Evolutionary conservation across 2,797 vertebrate genomes (phyloP).

Genomic region (Crypturellus tataupa): DNA sequence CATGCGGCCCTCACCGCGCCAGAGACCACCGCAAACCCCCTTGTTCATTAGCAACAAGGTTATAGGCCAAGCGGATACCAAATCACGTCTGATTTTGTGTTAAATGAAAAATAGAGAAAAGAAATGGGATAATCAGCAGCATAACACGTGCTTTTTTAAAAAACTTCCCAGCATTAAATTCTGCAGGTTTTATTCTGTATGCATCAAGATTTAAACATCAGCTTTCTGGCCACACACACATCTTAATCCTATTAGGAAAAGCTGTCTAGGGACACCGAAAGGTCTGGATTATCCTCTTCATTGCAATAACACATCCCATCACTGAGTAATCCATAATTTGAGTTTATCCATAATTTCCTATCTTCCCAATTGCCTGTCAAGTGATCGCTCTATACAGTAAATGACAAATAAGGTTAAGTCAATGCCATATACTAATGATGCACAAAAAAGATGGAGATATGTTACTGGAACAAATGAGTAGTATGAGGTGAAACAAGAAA

Average conservation of each 20-base stretch:
- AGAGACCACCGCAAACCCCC: neutral
- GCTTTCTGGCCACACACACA: neutral
- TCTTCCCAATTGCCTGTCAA: neutral
- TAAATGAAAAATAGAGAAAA: neutral
- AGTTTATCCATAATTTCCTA: neutral
- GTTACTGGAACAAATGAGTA: neutral
- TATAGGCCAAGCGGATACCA: neutral
- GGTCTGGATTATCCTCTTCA: neutral
- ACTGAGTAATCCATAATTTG: too few species aligned
- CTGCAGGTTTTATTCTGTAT: neutral
- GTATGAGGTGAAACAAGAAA: neutral
- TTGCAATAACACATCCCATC: neutral
- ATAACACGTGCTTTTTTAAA: neutral
- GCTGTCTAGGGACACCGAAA: neutral
- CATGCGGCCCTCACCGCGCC: too few species aligned
- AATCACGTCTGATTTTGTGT: neutral
- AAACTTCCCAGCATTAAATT: neutral
- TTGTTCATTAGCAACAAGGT: rapidly evolving
- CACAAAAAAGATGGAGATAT: too few species aligned
- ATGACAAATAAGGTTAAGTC: neutral
- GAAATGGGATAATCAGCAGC: neutral
- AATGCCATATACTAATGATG: too few species aligned
- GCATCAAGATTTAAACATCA: neutral
- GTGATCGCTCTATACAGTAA: neutral
- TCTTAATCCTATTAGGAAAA: neutral